Base-by-base conservation (phyloP, 2,113 vertebrate species). In the Phoxinus phoxinus region DNA sequence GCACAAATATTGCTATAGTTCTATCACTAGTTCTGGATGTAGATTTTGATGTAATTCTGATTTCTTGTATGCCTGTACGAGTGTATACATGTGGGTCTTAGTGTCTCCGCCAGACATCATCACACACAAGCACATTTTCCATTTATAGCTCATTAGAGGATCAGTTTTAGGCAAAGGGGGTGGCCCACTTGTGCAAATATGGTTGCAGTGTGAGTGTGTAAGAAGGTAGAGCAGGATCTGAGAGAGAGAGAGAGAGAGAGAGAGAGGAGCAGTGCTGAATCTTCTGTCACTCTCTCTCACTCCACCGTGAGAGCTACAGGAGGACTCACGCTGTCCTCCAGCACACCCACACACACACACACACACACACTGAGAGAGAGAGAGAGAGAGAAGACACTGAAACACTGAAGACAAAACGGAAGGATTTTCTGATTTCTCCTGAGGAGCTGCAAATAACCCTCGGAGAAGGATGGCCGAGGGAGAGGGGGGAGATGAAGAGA, bases 401-500 rank as follows among this genome's bases (percentile, higher is more conserved):
- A 48, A 86, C 56, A 85, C 76, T 85, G 67, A 76, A 81, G 84
- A 84, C 59, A 88, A 89, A 92, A 90, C 87, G 85, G 84, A 87
- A 67, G 86, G 81, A 85, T 89, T 93, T 92, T 89, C 59, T 92
- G 83, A 89, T 94, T 92, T 94, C 90, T 93, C 91, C 90, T 85
- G 93, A 94, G 94, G 94, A 95, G 92, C 93, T 92, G 93, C 88
- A 88, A 91, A 87, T 92, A 93, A 93, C 89, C 89, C 89, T 88
- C 78, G 88, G 91, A 67, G 90, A 92, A 95, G 92, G 95, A 98
- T 98, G 97, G 96, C 96, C 81, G 97, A 97, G 90, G 96, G 96
- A 89, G 96, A 94, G 88, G 97, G 97, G 88, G 96, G 96, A 78
- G 97, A 98, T 85, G 97, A 97, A 89, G 97, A 98, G 90, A 97